Conservation (phyloP, 2,113 vertebrate genomes). For the Notothenia coriiceps region DNA sequence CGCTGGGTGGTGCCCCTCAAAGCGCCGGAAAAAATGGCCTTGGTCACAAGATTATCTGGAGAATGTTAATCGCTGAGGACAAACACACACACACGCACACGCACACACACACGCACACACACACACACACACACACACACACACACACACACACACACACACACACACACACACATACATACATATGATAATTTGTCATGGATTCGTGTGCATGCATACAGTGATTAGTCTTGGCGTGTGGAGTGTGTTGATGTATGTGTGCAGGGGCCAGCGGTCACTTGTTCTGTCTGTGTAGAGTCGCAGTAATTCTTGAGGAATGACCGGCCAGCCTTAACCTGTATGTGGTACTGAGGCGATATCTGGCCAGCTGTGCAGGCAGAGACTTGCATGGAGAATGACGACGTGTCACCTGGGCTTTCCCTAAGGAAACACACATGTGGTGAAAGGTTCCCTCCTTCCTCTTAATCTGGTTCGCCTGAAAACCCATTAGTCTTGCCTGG, state of each 20-base stretch:
- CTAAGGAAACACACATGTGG: constrained; percentile 42
- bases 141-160: constrained; percentile 20
- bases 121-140: constrained; percentile 8
- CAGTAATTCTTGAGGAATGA: constrained; percentile 72
- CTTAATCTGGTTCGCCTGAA: constrained; percentile 11
- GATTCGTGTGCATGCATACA: constrained; percentile 42
- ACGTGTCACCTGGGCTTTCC: constrained; percentile 41
- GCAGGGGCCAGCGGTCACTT: constrained; percentile 40
- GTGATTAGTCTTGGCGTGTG: constrained; percentile 36
- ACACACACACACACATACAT: background rate
- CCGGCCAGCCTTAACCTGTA: constrained; percentile 61
- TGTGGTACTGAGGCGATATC: background rate
- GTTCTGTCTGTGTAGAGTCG: constrained; percentile 47
- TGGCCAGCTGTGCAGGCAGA: constrained; percentile 53
- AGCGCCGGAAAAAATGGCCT: constrained; percentile 27
- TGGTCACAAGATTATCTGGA: constrained; percentile 57
- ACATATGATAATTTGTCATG: constrained; percentile 23
- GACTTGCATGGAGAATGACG: constrained; percentile 41
- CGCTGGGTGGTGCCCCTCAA: constrained; percentile 46
- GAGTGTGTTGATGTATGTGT: constrained; percentile 52
- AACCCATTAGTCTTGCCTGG: constrained; percentile 46
- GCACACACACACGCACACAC: constrained; percentile 19
- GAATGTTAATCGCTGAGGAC: constrained; percentile 58
- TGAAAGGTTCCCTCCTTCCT: constrained; percentile 35
- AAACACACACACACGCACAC: constrained; percentile 39